phyloP scores from a whole-genome alignment of 1,140 invertebrate genomes.

The Drosophila willistoni region DNA sequence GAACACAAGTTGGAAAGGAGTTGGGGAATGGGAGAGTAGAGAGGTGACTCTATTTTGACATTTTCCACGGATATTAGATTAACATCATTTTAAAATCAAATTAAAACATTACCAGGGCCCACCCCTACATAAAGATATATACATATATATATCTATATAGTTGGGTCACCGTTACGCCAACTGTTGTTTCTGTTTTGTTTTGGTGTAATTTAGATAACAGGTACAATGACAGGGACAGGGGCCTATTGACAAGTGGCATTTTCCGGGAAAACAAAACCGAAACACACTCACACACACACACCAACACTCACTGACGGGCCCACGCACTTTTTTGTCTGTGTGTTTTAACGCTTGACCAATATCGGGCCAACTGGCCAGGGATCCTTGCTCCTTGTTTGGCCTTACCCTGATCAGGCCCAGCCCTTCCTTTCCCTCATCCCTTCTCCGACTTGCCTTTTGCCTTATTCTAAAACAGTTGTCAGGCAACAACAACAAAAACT shows the following conservation, averaged over 20 bases:
- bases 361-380: constrained; percentile 60
- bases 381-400: constrained; percentile 51
- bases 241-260: constrained; percentile 81
- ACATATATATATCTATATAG: constrained; percentile 11
- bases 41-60: constrained; percentile 77
- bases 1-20: not conserved
- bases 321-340: constrained; percentile 25
- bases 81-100: constrained; percentile 82
- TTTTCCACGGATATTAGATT: constrained; percentile 83
- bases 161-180: constrained; percentile 65
- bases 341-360: constrained; percentile 36
- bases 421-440: not conserved
- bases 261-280: constrained; percentile 60
- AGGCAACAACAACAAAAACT: constrained; percentile 38
- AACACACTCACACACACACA: constrained; percentile 13
- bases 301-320: constrained; percentile 31
- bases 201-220: constrained; percentile 83
- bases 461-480: constrained; percentile 73
- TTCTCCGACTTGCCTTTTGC: constrained; percentile 1
- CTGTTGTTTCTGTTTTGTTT: constrained; percentile 76
- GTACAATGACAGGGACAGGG: constrained; percentile 59
- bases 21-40: constrained; percentile 21
- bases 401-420: not conserved
- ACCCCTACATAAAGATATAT: constrained; percentile 45
- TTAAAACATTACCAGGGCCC: constrained; percentile 79